These are phyloP conservation scores for Leptopterna dolabrata DNA, from an alignment of 2,888 invertebrate genomes.

Conservation along the genomic window DNA sequence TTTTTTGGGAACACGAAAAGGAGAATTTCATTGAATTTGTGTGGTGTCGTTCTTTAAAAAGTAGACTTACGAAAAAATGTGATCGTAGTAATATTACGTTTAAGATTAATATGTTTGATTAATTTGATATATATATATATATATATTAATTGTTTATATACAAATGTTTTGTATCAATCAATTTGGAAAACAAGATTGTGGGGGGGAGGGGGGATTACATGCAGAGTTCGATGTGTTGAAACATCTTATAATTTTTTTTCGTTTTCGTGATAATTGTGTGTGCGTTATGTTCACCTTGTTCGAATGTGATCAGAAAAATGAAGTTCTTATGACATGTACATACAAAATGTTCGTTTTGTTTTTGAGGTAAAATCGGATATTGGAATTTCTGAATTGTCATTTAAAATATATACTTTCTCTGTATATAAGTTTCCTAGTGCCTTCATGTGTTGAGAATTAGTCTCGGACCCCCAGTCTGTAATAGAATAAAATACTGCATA, in stretches of 20 bases:
- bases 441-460: not conserved
- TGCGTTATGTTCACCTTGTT: slow-evolving; percentile 12
- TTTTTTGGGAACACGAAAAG: not conserved
- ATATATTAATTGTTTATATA: slow-evolving; percentile 20
- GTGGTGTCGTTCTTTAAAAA: slow-evolving; percentile 39
- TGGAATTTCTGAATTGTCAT: not conserved
- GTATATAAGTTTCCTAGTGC: slow-evolving; percentile 25
- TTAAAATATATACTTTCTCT: not conserved
- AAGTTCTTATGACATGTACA: slow-evolving; percentile 21
- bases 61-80: slow-evolving; percentile 55
- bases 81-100: slow-evolving; percentile 48
- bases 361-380: not conserved
- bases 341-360: not conserved
- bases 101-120: slow-evolving; percentile 19
- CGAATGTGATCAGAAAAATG: slow-evolving; percentile 17
- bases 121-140: slow-evolving; percentile 10
- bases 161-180: not conserved
- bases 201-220: not conserved
- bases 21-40: not conserved
- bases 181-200: not conserved
- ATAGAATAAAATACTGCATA: not conserved
- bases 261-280: slow-evolving; percentile 31
- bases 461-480: not conserved
- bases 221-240: not conserved
- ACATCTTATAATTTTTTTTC: slow-evolving; percentile 6